phyloP scores from a whole-genome alignment of 2,113 vertebrate species.

The Catagonus wagneri region DNA sequence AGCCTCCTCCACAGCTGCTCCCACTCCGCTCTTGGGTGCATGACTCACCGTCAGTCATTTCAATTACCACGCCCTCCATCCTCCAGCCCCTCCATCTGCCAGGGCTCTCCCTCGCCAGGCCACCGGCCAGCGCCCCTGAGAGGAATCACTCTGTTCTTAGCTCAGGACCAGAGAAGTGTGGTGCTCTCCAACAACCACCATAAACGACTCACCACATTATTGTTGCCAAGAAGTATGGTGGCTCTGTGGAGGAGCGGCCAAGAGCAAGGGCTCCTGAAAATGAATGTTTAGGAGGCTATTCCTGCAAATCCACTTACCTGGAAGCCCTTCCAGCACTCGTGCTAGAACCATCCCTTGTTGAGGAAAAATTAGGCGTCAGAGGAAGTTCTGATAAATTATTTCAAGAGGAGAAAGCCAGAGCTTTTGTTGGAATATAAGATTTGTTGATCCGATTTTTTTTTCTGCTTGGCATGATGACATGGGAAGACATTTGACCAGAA shows the following conservation, averaged over 20 bases:
- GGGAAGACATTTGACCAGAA: not conserved
- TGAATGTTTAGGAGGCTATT: not conserved
- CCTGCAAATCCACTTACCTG: constrained; percentile 40
- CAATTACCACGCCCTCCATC: constrained; percentile 57
- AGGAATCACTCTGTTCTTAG: constrained; percentile 47
- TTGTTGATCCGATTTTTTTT: not conserved
- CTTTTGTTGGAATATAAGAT: rapidly evolving
- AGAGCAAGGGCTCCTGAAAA: not conserved
- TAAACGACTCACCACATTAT: constrained; percentile 56
- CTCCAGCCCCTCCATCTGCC: constrained; percentile 59
- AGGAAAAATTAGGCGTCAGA: not conserved
- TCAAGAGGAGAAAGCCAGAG: not conserved
- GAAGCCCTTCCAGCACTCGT: not conserved
- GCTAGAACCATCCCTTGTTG: not conserved
- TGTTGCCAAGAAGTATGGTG: not conserved
- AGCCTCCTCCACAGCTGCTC: constrained; percentile 54
- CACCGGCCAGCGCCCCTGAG: constrained; percentile 37
- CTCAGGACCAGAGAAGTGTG: constrained; percentile 52
- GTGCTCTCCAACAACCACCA: not conserved
- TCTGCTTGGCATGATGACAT: not conserved
- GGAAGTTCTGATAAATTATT: not conserved
- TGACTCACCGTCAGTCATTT: constrained; percentile 67
- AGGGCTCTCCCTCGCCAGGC: constrained; percentile 47
- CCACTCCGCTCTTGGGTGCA: not conserved
- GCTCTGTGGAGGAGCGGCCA: not conserved